These are phyloP conservation scores for Megathymus violae DNA, from an alignment of 1,140 invertebrate genomes.

Conservation along the genomic window DNA sequence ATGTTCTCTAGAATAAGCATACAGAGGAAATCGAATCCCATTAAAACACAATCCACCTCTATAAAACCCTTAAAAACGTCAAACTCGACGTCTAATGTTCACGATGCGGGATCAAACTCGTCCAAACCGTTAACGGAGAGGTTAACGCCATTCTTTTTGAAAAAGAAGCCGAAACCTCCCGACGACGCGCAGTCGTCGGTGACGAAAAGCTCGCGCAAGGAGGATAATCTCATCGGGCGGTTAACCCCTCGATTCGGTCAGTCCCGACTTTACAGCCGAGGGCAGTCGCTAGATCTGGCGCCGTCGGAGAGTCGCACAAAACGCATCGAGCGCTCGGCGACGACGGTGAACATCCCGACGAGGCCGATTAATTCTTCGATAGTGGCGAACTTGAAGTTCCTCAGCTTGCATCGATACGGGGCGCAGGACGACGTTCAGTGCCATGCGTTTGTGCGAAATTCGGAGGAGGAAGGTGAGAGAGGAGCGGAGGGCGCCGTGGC, in stretches of 20 bases:
- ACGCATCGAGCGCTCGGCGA: slow-evolving; percentile 74
- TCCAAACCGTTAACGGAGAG: slow-evolving; percentile 71
- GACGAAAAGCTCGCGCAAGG: slow-evolving; percentile 54
- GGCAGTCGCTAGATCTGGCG: slow-evolving; percentile 69
- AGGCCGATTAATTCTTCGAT: slow-evolving; percentile 72
- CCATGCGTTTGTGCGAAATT: no score
- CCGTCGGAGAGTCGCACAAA: slow-evolving; percentile 47
- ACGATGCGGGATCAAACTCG: slow-evolving; percentile 61
- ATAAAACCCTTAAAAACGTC: slow-evolving; percentile 68
- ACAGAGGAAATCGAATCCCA: slow-evolving; percentile 80
- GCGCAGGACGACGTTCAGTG: no score
- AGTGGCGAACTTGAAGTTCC: slow-evolving; percentile 70
- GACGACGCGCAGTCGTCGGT: slow-evolving; percentile 47
- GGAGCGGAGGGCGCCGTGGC: slow-evolving; percentile 25
- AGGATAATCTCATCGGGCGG: slow-evolving; percentile 73
- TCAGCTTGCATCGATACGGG: slow-evolving; percentile 74
- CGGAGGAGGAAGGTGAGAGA: slow-evolving; percentile 18
- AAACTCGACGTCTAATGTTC: slow-evolving; percentile 71
- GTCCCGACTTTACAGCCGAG: slow-evolving; percentile 66
- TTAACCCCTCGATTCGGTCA: slow-evolving; percentile 76
- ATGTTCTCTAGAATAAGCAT: slow-evolving; percentile 74
- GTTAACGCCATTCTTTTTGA: slow-evolving; percentile 76
- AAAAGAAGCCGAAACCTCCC: slow-evolving; percentile 74
- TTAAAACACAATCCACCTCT: slow-evolving; percentile 61
- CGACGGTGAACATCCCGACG: slow-evolving; percentile 67